Evolutionary conservation across 2,113 vertebrate genomes (phyloP).

Genomic region (Raja brachyura): DNA sequence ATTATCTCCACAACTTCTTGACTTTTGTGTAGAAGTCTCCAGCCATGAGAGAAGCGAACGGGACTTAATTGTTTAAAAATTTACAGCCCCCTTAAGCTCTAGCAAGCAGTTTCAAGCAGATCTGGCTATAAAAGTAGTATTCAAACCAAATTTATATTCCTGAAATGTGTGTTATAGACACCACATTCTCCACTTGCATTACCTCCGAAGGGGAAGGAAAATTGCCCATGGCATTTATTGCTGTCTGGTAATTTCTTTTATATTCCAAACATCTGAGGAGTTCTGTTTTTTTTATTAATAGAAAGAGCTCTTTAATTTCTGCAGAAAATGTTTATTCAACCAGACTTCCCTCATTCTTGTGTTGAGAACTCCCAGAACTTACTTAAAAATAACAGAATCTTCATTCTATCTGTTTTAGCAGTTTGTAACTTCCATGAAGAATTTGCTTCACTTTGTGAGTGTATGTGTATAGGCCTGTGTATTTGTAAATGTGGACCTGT

Average conservation of each 20-base stretch:
- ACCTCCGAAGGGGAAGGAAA: slow-evolving; percentile 25
- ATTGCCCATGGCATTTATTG: slow-evolving; percentile 36
- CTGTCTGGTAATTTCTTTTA: slow-evolving; percentile 38
- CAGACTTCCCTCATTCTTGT: background rate
- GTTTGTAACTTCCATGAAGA: no score
- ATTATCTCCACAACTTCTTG: background rate
- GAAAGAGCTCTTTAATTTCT: slow-evolving; percentile 15
- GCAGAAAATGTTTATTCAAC: slow-evolving; percentile 30
- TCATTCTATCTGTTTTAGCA: background rate
- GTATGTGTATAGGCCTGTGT: no score
- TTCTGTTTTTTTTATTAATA: slow-evolving; percentile 28
- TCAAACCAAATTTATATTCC: slow-evolving; percentile 38
- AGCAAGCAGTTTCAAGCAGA: slow-evolving; percentile 29
- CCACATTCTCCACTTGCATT: slow-evolving; percentile 14
- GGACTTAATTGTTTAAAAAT: slow-evolving; percentile 37
- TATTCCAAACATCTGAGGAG: slow-evolving; percentile 29
- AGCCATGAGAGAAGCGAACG: slow-evolving; percentile 25
- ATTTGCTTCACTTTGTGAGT: background rate
- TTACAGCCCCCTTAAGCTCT: slow-evolving; percentile 36
- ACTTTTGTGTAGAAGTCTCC: slow-evolving; percentile 24
- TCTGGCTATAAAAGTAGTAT: slow-evolving; percentile 25
- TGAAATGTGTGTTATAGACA: slow-evolving; percentile 35
- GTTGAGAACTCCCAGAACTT: background rate
- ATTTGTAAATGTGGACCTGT: background rate
- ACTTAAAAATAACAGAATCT: slow-evolving; percentile 34